Base-by-base conservation (phyloP, 2,113 vertebrate genomes). In the Ammodramus savannarum region DNA sequence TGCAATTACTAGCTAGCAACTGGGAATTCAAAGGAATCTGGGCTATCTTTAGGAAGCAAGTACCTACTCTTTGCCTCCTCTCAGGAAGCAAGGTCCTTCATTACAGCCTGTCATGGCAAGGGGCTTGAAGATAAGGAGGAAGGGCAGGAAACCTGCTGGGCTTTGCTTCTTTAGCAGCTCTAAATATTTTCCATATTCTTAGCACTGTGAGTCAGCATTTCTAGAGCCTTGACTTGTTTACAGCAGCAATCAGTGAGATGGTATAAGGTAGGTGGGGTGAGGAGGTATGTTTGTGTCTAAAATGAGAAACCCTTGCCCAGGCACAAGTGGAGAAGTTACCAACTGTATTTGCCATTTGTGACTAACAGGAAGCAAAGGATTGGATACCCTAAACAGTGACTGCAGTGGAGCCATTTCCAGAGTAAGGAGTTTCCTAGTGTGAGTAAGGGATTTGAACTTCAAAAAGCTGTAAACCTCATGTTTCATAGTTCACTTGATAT, bases 131-230 rank as follows among this genome's bases (percentile, higher is more conserved):
- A 93, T 94, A 94, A 95, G 83, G 51, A 89, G 51, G 51, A 90
- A 87, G 72, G 87, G 79, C 94, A 93, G 93, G 75, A 93, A 95
- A 86, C 36, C 61, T 91, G 71, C 75, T 3, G 5, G 49, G 55
- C 79, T 88, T 87, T 75, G 27, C 75, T 93, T 87, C 93, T 95
- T 91, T 52, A 90, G 54, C 66, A 93, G 48, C 72, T 81, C 77
- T 15, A 67, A 90, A 52, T 90, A n/a, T 89, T 95, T 95, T 89
- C 75, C 48, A 10, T 48, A 62, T 55, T 66, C 72, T 49, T 65
- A 49, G 85, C 46, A 43, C 81, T 71, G 74, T 96, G 93, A 94
- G 94, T 96, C 95, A 97, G 93, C 95, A 96, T 63, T 96, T 81
- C 84, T 87, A 67, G 74, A 92, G 87, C 87, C 77, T 68, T 26